Percentiles rank a stretch among this genome's conserved stretches.
Conservation (phyloP, 2,113 vertebrate genomes). For the Promerops cafer region DNA sequence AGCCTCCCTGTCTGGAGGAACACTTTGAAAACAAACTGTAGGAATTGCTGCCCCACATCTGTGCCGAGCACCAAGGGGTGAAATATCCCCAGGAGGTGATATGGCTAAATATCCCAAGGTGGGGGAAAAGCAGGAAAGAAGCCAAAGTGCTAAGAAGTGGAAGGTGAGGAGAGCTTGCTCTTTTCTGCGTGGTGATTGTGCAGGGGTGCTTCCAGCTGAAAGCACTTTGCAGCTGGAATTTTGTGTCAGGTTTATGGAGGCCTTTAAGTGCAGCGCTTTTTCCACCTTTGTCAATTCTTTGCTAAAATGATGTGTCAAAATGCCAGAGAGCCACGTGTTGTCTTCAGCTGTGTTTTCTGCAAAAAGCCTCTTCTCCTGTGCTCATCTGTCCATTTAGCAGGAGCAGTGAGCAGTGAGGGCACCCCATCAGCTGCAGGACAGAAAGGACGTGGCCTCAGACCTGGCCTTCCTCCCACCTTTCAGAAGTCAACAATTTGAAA, state of each 20-base stretch:
- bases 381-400: not conserved
- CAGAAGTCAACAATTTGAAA: not conserved
- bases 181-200: not conserved
- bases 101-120: not conserved
- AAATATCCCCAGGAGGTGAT: not conserved
- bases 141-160: not conserved
- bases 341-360: not conserved
- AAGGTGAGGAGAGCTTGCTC: not conserved
- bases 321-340: not conserved
- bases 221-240: not conserved
- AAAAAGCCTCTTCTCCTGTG: not conserved
- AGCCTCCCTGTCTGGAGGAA: not conserved
- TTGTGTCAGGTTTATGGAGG: not conserved
- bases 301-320: not conserved
- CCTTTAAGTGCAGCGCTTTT: not conserved
- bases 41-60: not conserved
- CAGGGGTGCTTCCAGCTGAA: not conserved
- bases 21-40: not conserved
- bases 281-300: not conserved
- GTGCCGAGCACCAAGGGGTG: accelerated
- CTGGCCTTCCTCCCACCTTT: not conserved
- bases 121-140: not conserved
- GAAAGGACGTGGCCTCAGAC: not conserved
- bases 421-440: not conserved
- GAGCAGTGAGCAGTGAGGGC: not conserved